These are phyloP conservation scores for Unio delphinus DNA, from an alignment of 2,888 invertebrate genomes.

Conservation along the genomic window DNA sequence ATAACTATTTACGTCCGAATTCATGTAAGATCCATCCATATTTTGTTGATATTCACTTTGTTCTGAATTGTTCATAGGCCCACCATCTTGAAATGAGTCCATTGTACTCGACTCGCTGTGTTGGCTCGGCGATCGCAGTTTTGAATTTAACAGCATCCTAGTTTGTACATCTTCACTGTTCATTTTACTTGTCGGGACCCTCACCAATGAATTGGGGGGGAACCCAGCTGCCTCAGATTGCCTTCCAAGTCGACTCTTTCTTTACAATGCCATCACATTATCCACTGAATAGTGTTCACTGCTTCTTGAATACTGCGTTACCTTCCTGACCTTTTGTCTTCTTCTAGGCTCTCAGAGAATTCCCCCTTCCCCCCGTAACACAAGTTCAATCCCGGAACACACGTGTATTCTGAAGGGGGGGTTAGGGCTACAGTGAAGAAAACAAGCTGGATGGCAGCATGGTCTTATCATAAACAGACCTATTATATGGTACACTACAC, in stretches of 20 bases:
- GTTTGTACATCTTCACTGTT: slow-evolving; percentile 13
- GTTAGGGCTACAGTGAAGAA: slow-evolving; percentile 54
- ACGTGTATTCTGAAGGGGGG: slow-evolving; percentile 55
- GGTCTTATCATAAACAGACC: slow-evolving; percentile 69
- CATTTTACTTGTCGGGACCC: slow-evolving; percentile 16
- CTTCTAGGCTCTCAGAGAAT: slow-evolving; percentile 12
- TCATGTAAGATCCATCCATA: slow-evolving; percentile 62
- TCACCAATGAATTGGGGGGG: slow-evolving; percentile 19
- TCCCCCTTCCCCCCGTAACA: slow-evolving; percentile 5
- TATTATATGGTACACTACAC: slow-evolving; percentile 70
- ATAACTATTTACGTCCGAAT: slow-evolving; percentile 63
- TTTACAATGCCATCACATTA: too few relatives aligned
- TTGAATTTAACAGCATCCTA: slow-evolving; percentile 43
- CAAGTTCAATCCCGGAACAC: slow-evolving; percentile 40
- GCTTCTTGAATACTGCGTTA: too few relatives aligned
- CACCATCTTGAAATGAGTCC: slow-evolving; percentile 70
- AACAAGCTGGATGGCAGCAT: slow-evolving; percentile 68
- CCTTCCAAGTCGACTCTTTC: too few relatives aligned
- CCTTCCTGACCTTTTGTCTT: slow-evolving; percentile 14
- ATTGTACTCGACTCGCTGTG: slow-evolving; percentile 61
- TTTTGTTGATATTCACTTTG: slow-evolving; percentile 52
- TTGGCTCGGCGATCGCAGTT: slow-evolving; percentile 54
- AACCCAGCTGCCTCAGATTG: slow-evolving; percentile 5
- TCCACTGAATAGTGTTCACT: too few relatives aligned
- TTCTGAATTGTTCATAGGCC: slow-evolving; percentile 58